A percentile compares a stretch with the other conserved stretches of the same genome.
These are phyloP conservation scores for Tenebrio molitor DNA, from an alignment of 1,140 invertebrate species.

Conservation along the genomic window DNA sequence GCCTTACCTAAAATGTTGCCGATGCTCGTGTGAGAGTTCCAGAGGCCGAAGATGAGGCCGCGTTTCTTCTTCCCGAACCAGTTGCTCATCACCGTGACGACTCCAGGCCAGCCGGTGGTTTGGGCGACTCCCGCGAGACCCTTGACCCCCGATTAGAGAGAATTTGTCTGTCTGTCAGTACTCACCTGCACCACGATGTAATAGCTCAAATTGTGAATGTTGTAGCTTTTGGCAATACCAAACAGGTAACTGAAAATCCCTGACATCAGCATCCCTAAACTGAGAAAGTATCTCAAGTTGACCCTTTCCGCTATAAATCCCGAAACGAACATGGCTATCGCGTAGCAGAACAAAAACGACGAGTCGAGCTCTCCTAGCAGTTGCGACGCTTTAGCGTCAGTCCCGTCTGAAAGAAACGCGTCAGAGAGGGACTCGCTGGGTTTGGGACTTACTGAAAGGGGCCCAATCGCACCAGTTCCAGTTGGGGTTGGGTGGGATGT, in stretches of 20 bases:
- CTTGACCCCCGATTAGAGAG: constrained; percentile 70
- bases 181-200: constrained; percentile 90
- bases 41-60: constrained; percentile 95
- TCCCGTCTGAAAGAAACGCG: constrained; percentile 78
- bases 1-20: constrained; percentile 90
- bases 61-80: constrained; percentile 95
- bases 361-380: constrained; percentile 91
- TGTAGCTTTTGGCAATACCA: constrained; percentile 86
- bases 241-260: constrained; percentile 92
- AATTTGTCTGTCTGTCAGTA: constrained; percentile 14
- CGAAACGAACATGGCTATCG: constrained; percentile 91
- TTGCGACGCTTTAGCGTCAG: constrained; percentile 80
- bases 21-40: constrained; percentile 96
- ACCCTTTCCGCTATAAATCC: constrained; percentile 94
- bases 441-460: constrained; percentile 84
- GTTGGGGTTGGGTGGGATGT: constrained; percentile 70
- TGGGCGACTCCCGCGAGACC: constrained; percentile 87
- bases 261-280: constrained; percentile 91
- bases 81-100: constrained; percentile 93
- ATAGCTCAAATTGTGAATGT: constrained; percentile 88
- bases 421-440: constrained; percentile 19
- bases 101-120: constrained; percentile 92
- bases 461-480: constrained; percentile 89
- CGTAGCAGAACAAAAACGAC: constrained; percentile 94
- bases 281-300: constrained; percentile 91